Conservation (phyloP, 2,888 invertebrate genomes). For the Acronicta alni region DNA sequence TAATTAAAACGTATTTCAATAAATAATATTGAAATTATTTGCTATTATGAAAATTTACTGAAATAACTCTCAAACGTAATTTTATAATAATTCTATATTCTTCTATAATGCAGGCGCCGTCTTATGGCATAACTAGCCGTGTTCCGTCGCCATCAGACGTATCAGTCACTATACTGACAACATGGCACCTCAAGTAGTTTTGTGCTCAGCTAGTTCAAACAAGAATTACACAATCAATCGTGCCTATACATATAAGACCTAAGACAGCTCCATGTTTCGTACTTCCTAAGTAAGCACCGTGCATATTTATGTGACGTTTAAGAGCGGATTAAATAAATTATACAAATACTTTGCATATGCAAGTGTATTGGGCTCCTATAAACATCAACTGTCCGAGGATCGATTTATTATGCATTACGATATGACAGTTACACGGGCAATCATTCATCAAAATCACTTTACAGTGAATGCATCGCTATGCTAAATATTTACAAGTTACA, state of each 20-base stretch:
- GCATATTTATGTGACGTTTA: constrained; percentile 72
- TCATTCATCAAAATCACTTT: constrained; percentile 31
- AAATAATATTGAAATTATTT: too few species aligned
- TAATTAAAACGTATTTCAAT: constrained; percentile 46
- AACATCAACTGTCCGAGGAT: constrained; percentile 22
- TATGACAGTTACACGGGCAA: constrained; percentile 31
- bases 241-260: constrained; percentile 63
- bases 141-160: constrained; percentile 55
- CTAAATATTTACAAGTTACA: constrained; percentile 37
- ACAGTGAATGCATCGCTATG: constrained; percentile 12
- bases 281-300: constrained; percentile 58
- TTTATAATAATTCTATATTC: constrained; percentile 4
- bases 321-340: constrained; percentile 68
- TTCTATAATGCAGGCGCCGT: constrained; percentile 44
- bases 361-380: constrained; percentile 38
- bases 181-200: constrained; percentile 30
- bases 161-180: constrained; percentile 58
- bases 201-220: constrained; percentile 32
- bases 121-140: constrained; percentile 59
- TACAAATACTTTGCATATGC: constrained; percentile 40
- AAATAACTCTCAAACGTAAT: constrained; percentile 27
- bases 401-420: constrained; percentile 34
- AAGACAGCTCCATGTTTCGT: constrained; percentile 66
- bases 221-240: constrained; percentile 66
- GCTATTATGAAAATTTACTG: constrained; percentile 34